These are phyloP conservation scores for Merops nubicus DNA, from an alignment of 2,113 vertebrate species.

Conservation along the genomic window DNA sequence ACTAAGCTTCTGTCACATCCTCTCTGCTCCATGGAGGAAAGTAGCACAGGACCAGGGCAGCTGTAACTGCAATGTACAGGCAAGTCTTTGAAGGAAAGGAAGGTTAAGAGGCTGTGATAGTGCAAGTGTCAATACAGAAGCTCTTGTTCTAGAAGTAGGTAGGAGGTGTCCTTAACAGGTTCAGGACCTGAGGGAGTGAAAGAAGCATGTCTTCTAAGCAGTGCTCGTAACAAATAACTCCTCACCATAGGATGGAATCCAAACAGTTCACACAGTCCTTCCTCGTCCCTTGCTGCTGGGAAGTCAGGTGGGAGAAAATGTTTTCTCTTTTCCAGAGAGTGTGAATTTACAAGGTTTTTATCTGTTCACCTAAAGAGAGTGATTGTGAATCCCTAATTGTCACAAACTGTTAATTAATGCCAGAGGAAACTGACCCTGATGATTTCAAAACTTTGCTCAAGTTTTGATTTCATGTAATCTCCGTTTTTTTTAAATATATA, in stretches of 20 bases:
- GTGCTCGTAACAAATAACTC: not conserved
- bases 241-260: fast-evolving
- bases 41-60: not conserved
- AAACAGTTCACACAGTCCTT: not conserved
- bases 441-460: not conserved
- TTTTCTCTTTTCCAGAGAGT: not conserved
- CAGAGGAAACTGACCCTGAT: not conserved
- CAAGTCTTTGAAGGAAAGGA: not conserved
- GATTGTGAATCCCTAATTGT: not conserved
- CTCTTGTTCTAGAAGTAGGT: not conserved
- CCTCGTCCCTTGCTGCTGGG: not conserved
- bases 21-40: not conserved
- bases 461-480: not conserved
- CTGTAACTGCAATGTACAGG: not conserved
- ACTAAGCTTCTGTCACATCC: not conserved
- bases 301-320: not conserved
- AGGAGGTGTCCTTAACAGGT: not conserved
- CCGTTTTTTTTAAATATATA: not conserved
- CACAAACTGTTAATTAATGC: not conserved
- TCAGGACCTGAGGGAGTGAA: not conserved
- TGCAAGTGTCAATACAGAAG: not conserved
- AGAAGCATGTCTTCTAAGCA: not conserved
- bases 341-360: not conserved
- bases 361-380: not conserved
- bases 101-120: not conserved